Conservation (phyloP, 2,113 vertebrate species). For the Lepus europaeus region DNA sequence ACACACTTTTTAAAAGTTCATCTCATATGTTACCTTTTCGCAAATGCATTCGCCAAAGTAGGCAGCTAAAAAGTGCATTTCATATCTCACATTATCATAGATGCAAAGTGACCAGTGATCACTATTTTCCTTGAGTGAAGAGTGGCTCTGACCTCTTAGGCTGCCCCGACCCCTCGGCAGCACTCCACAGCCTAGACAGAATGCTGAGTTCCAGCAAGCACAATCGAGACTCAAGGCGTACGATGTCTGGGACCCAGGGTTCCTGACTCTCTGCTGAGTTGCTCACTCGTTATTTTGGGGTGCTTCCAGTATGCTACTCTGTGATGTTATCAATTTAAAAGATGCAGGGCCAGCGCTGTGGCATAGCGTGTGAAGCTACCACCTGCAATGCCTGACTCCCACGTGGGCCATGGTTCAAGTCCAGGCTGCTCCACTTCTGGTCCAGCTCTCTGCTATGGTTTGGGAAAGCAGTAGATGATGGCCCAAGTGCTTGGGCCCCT, state of each 20-base stretch:
- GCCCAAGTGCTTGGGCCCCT: too few species aligned
- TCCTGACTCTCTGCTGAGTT: neutral
- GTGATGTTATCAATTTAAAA: too few species aligned
- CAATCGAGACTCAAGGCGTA: accelerated
- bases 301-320: too few species aligned
- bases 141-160: neutral
- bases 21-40: neutral
- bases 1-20: neutral
- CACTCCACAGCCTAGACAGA: accelerated
- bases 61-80: neutral
- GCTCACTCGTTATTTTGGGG: too few species aligned
- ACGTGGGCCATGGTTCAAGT: too few species aligned
- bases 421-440: too few species aligned
- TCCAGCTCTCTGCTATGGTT: too few species aligned
- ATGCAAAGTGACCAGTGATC: neutral
- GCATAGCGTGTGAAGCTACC: too few species aligned
- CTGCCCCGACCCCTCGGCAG: neutral
- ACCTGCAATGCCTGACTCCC: too few species aligned
- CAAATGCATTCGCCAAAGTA: neutral
- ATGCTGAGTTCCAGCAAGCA: accelerated
- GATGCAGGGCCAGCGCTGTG: too few species aligned
- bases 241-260: accelerated
- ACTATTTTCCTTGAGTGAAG: neutral
- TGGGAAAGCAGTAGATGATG: too few species aligned
- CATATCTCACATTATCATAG: neutral